Evolutionary conservation across 2,797 vertebrate species (phyloP).

Genomic region (Poeciliopsis paucimaculata): DNA sequence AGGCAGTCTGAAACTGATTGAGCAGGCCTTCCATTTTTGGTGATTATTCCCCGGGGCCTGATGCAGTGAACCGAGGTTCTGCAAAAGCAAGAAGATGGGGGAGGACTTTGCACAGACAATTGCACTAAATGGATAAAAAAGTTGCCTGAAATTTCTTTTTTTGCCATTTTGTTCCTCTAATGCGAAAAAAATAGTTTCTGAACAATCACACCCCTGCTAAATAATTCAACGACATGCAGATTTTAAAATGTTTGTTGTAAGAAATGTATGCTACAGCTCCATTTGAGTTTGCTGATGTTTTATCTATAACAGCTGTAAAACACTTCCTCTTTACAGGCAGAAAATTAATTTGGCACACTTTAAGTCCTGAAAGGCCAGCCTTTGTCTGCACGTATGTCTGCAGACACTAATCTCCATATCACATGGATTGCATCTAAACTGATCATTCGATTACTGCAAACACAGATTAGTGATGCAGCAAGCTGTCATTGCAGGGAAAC

Average conservation of each 20-base stretch:
- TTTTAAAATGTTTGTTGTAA: not conserved
- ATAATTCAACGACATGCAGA: slow-evolving; percentile 10
- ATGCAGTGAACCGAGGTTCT: slow-evolving; percentile 24
- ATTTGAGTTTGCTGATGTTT: not conserved
- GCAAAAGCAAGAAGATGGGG: slow-evolving; percentile 3
- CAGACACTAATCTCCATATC: slow-evolving; percentile 59
- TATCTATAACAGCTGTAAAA: not conserved
- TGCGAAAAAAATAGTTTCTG: not conserved
- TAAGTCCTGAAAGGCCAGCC: slow-evolving; percentile 39
- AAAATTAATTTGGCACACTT: slow-evolving; percentile 19
- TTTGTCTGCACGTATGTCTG: slow-evolving; percentile 35
- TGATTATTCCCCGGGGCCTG: slow-evolving; percentile 24
- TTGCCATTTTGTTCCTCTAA: not conserved
- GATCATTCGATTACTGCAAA: slow-evolving; percentile 68
- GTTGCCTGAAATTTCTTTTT: not conserved
- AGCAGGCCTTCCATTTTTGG: slow-evolving; percentile 28
- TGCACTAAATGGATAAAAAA: not conserved
- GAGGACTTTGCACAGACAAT: not conserved
- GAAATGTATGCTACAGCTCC: not conserved
- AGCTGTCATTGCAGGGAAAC: slow-evolving; percentile 31
- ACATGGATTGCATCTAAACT: slow-evolving; percentile 60
- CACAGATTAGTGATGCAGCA: slow-evolving; percentile 57
- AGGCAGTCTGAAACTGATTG: slow-evolving; percentile 32
- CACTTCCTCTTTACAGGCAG: not conserved
- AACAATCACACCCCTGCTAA: not conserved